Base-by-base conservation (phyloP, 2,888 invertebrate genomes). In the Thera britannica region DNA sequence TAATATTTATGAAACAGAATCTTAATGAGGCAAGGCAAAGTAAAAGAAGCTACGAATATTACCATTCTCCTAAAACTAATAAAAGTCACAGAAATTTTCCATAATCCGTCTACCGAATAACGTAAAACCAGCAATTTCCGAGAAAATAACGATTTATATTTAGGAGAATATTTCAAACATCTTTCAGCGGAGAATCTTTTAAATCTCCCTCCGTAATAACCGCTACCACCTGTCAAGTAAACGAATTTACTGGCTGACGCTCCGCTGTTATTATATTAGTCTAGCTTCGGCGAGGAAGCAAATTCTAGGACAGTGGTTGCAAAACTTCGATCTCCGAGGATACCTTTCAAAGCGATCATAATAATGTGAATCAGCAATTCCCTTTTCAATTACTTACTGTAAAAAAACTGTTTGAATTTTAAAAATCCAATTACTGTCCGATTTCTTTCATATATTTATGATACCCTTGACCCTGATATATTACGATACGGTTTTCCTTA, bases 191-290 rank as follows among this genome's bases (percentile, higher is more conserved):
- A 54, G 58, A 61, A 68, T 68, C 68, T 65, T 63, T 61, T 48
- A 64, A 61, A 69, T 62, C 46, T 51, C 62, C 60, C 52, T 64
- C 36, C 56, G 65, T 59, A 65, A 69, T 62, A 69, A 69, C 54
- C 65, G 48, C 59, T 66, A 60, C 69, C 69, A 69, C 69, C 65
- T 62, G 62, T 57, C 69, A 66, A 61, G 65, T 69, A 66, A 68
- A 69, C 69, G 69, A 69, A 66, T 63, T 66, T 69, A 66, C 62
- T 55, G 56, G 60, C 62, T 60, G 69, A 65, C 65, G 69, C 59
- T 63, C 34, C 56, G 59, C 49, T 8, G 41, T 65, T 65, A 69
- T 69, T 65, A 52, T 57, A 69, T 69, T 69, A 69, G 55, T 48
- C 59, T 63, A 59, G 59, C 56, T 46, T 51, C 58, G 38, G 34